Evolutionary conservation across 35 echinoderm and acorn worm genomes (phyloP).

Genomic region (Stichopus chloronotus): DNA sequence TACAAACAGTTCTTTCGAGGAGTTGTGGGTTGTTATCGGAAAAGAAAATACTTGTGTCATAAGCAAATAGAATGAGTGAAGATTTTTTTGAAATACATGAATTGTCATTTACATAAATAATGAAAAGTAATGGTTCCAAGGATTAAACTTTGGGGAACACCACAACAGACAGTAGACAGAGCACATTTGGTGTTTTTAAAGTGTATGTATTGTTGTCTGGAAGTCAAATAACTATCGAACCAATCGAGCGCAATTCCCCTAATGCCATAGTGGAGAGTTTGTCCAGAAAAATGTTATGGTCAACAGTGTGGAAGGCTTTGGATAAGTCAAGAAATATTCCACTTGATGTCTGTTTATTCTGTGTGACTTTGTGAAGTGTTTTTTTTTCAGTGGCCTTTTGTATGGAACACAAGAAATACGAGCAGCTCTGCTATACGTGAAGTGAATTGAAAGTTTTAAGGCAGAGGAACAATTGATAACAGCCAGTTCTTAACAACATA

Average conservation of each 20-base stretch:
- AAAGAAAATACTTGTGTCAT: neutral
- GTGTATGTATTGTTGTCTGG: slow-evolving; percentile 28
- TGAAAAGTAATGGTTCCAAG: neutral
- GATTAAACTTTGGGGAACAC: neutral
- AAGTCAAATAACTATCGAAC: slow-evolving; percentile 73
- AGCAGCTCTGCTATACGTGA: too few species aligned
- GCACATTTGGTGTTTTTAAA: neutral
- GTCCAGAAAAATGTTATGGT: slow-evolving; percentile 65
- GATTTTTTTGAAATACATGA: neutral
- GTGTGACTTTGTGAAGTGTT: neutral
- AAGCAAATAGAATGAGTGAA: neutral
- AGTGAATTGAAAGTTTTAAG: too few species aligned
- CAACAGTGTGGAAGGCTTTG: slow-evolving; percentile 76
- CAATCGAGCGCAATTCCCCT: slow-evolving; percentile 69
- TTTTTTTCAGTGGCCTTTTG: neutral
- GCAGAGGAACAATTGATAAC: too few species aligned
- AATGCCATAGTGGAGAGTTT: slow-evolving; percentile 74
- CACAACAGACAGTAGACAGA: neutral
- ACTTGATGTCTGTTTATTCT: neutral
- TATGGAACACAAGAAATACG: too few species aligned
- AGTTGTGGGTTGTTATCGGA: neutral
- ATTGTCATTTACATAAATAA: neutral
- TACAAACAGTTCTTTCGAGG: too few species aligned
- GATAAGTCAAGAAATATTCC: slow-evolving; percentile 69
- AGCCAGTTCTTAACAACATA: too few species aligned